Evolutionary conservation across 2,888 invertebrate genomes (phyloP).

Genomic region (Scrobipalpa atriplicella): DNA sequence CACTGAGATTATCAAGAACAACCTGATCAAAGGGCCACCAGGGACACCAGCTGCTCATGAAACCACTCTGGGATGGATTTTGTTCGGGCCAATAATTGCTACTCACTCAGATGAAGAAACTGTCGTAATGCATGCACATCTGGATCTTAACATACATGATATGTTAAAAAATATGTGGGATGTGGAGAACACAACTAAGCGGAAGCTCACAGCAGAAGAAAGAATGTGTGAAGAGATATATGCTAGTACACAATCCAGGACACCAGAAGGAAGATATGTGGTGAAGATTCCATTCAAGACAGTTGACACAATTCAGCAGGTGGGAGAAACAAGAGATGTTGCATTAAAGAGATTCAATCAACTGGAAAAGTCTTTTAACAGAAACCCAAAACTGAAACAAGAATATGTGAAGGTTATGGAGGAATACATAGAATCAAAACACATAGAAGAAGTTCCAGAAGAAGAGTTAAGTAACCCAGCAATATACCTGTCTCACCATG

Average conservation of each 20-base stretch:
- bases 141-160: conserved; percentile 13
- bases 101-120: conserved; percentile 3
- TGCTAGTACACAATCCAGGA: neutral
- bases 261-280: neutral
- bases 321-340: conserved; percentile 1
- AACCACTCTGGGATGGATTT: conserved; percentile 41
- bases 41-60: conserved; percentile 38
- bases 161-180: conserved; percentile 34
- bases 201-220: conserved; percentile 36
- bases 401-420: conserved; percentile 14
- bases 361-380: neutral
- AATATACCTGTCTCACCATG: conserved; percentile 26
- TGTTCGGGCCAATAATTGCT: conserved; percentile 36
- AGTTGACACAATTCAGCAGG: neutral
- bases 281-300: conserved; percentile 20
- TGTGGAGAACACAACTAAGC: conserved; percentile 36
- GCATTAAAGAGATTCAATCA: neutral
- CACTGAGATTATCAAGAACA: too few relatives aligned
- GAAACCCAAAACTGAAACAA: neutral
- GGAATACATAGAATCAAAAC: conserved; percentile 19
- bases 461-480: conserved; percentile 23
- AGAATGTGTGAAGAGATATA: conserved; percentile 33
- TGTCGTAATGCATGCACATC: conserved; percentile 25
- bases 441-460: conserved; percentile 26
- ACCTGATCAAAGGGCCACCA: conserved; percentile 26